A percentile compares a stretch with the other conserved stretches of the same genome.
Evolutionary conservation across 2,888 invertebrate species (phyloP).

Genomic region (Mythimna impura): DNA sequence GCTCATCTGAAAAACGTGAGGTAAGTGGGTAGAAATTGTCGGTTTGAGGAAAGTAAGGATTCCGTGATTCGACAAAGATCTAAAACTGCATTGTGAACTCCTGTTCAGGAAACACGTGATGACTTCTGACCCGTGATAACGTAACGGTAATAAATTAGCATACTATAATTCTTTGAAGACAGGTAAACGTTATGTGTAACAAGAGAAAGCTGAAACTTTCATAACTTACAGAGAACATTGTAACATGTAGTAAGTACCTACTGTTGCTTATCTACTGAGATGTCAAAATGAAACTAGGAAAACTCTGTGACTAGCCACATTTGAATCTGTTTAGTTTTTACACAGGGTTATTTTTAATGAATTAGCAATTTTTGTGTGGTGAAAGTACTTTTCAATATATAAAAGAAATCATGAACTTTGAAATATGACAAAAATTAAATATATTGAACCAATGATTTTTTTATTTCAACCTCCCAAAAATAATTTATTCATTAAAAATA

Average conservation of each 20-base stretch:
- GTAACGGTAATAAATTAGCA: slow-evolving; percentile 65
- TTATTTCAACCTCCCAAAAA: not conserved
- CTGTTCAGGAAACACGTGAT: slow-evolving; percentile 68
- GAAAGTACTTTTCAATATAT: not conserved
- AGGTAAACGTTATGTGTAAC: slow-evolving; percentile 29
- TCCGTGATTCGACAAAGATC: slow-evolving; percentile 79
- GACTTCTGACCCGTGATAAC: slow-evolving; percentile 69
- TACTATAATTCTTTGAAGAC: slow-evolving; percentile 58
- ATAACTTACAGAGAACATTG: slow-evolving; percentile 7
- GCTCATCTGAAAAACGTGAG: slow-evolving; percentile 69
- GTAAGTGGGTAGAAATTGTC: slow-evolving; percentile 65
- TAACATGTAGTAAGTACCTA: not conserved
- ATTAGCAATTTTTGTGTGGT: not conserved
- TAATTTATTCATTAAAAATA: not conserved
- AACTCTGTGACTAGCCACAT: not conserved
- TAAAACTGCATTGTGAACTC: slow-evolving; percentile 62
- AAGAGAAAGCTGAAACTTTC: slow-evolving; percentile 46
- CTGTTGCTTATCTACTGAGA: not conserved
- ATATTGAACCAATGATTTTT: not conserved
- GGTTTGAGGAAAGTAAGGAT: slow-evolving; percentile 73
- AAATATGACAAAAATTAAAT: not conserved
- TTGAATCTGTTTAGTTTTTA: too few species aligned
- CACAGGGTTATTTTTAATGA: too few species aligned
- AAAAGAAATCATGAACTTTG: not conserved
- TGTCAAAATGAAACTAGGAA: not conserved